Evolutionary conservation across 2,888 invertebrate genomes (phyloP).

Genomic region (Podabrus alpinus): DNA sequence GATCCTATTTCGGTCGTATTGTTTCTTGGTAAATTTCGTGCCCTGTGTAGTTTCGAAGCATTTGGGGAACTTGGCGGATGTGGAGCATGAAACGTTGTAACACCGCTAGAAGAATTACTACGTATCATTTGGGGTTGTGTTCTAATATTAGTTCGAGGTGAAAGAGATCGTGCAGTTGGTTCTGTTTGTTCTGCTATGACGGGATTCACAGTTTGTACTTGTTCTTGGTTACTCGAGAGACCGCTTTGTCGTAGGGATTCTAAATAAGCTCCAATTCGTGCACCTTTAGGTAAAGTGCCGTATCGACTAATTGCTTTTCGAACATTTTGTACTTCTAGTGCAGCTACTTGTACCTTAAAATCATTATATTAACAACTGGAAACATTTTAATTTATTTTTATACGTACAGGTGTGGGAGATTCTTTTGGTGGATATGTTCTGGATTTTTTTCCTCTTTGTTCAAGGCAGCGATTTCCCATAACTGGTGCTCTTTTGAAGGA

Average conservation of each 20-base stretch:
- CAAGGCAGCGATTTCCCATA: conserved; percentile 64
- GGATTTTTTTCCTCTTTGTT: conserved; percentile 67
- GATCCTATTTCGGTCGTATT: conserved; percentile 53
- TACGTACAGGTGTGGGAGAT: conserved; percentile 33
- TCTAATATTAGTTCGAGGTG: conserved; percentile 68
- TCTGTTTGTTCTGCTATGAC: conserved; percentile 49
- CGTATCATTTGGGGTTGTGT: conserved; percentile 84
- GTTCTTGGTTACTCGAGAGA: conserved; percentile 55
- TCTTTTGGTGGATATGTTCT: conserved; percentile 64
- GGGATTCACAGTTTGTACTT: conserved; percentile 39
- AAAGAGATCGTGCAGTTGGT: conserved; percentile 61
- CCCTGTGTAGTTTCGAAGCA: conserved; percentile 63
- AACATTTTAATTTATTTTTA: conserved; percentile 2
- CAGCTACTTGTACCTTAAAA: conserved; percentile 79
- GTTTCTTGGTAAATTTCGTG: conserved; percentile 54
- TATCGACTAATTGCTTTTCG: conserved; percentile 92
- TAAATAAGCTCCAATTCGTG: conserved; percentile 93
- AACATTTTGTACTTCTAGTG: conserved; percentile 94
- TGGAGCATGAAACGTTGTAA: conserved; percentile 63
- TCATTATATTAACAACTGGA: neutral
- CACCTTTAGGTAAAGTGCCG: conserved; percentile 95
- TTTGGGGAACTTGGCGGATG: conserved; percentile 65
- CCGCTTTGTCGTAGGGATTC: conserved; percentile 89
- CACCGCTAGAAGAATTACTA: conserved; percentile 86
- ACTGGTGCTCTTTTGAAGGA: conserved; percentile 64